Evolutionary conservation across 64 coral and sea anemone species (phyloP).

Genomic region (Montipora foliosa): DNA sequence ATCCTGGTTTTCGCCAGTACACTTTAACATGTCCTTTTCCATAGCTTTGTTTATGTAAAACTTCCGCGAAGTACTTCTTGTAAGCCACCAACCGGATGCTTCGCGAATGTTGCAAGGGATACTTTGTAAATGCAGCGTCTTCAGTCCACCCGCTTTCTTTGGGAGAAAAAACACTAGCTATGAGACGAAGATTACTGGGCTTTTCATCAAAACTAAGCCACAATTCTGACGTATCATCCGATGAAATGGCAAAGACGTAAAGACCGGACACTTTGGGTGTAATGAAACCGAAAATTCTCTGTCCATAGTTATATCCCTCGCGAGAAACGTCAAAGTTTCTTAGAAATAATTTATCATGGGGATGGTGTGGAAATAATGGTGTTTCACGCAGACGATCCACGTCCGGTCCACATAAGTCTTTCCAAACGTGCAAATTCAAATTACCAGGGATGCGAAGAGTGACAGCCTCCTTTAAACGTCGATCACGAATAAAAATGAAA

Average conservation of each 20-base stretch:
- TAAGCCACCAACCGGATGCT: slow-evolving; percentile 30
- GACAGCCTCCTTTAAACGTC: not conserved
- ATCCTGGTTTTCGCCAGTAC: slow-evolving; percentile 41
- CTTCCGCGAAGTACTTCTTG: slow-evolving; percentile 67
- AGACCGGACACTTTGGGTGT: slow-evolving; percentile 39
- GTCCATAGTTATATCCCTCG: not conserved
- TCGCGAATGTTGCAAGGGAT: slow-evolving; percentile 42
- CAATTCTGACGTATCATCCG: slow-evolving; percentile 56
- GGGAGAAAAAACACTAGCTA: slow-evolving; percentile 46
- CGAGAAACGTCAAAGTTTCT: slow-evolving; percentile 34
- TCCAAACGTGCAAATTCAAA: slow-evolving; percentile 55
- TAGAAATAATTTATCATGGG: slow-evolving; percentile 35
- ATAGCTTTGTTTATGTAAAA: slow-evolving; percentile 15
- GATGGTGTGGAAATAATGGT: slow-evolving; percentile 56
- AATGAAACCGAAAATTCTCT: slow-evolving; percentile 50
- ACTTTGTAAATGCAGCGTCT: slow-evolving; percentile 44
- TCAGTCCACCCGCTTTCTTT: slow-evolving; percentile 4
- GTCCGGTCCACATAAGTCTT: slow-evolving; percentile 50
- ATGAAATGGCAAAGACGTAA: slow-evolving; percentile 69
- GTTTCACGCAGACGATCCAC: not conserved
- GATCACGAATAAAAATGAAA: not conserved
- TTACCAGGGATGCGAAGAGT: not conserved
- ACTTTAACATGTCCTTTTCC: too few relatives aligned
- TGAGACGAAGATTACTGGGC: too few relatives aligned
- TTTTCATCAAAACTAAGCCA: too few relatives aligned